Evolutionary conservation across 2,888 invertebrate genomes (phyloP), one percentile per base, ranked within the genome.

Genomic region (Spisula solida): DNA sequence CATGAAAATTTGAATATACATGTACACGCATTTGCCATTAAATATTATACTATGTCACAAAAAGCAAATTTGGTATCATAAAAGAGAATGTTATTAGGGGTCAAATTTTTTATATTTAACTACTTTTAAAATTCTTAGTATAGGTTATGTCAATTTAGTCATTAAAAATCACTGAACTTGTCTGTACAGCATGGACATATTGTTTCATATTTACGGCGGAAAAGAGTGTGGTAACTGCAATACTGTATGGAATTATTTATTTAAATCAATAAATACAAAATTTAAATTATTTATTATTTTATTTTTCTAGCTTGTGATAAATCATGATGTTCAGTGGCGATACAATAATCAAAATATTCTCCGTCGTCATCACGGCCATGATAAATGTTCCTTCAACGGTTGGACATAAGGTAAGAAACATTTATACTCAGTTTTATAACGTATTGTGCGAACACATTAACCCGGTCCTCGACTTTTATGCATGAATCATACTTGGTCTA

Each of bases 301-400:
- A 60, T 66, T 66, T 75, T 75, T 75, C 75, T 41, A 75, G 75
- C 6, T 31, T 60, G 60, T 60, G 60, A 60, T 31, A 31, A 31
- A 75, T 75, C 29, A 31, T 34, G 75, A 31, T 75, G 34, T 18
- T 31, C 29, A 31, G 31, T 18, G 31, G 31, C 31, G 75, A 75
- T 12, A 75, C 4, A 75, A 75, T 75, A 31, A 75, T 75, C 34
- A 75, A 75, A 34, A 12, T 34, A 75, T 75, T 75, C 31, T 34
- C 75, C n/a, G 18, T 75, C 34, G 75, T 75, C 4, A 75, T 75
- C 0, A 75, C 75, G 34, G 34, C 75, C 10, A 34, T 75, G 75
- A 34, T 75, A 75, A 75, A 75, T 31, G 18, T 75, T 34, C 75
- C n/a, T 1, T 18, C 75, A 2, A 34, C 34, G 1, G 16, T 16